These are phyloP conservation scores for Mythimna albipuncta DNA, from an alignment of 2,888 invertebrate genomes.

Conservation along the genomic window DNA sequence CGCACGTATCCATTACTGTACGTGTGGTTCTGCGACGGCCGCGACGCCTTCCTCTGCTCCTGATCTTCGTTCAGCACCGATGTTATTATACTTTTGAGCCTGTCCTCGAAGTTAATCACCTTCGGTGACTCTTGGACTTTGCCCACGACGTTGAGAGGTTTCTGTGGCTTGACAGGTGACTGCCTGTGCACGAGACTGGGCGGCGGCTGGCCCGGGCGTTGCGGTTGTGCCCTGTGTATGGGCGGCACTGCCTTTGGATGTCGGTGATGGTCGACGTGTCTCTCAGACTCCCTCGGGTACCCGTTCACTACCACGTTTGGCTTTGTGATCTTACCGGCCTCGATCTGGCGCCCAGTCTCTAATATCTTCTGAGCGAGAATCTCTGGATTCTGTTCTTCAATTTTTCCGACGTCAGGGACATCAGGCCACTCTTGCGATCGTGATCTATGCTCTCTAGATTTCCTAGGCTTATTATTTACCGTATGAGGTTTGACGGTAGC, in stretches of 20 bases:
- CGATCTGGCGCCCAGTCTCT: slow-evolving; percentile 97
- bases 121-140: slow-evolving; percentile 94
- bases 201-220: slow-evolving; percentile 67
- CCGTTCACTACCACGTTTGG: slow-evolving; percentile 86
- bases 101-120: slow-evolving; percentile 96
- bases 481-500: slow-evolving; percentile 87
- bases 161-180: slow-evolving; percentile 83
- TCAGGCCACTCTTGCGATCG: slow-evolving; percentile 98
- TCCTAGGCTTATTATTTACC: slow-evolving; percentile 81
- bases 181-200: slow-evolving; percentile 73
- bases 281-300: slow-evolving; percentile 78
- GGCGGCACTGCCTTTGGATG: slow-evolving; percentile 66
- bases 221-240: slow-evolving; percentile 74
- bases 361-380: slow-evolving; percentile 97
- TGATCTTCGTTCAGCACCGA: slow-evolving; percentile 97
- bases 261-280: slow-evolving; percentile 74
- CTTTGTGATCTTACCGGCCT: slow-evolving; percentile 93
- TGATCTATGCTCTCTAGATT: slow-evolving; percentile 93
- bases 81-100: slow-evolving; percentile 96
- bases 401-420: slow-evolving; percentile 96
- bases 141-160: slow-evolving; percentile 84
- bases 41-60: slow-evolving; percentile 78
- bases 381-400: slow-evolving; percentile 97
- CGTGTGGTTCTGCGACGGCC: slow-evolving; percentile 68
- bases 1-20: slow-evolving; percentile 61